Evolutionary conservation across 2,113 vertebrate genomes (phyloP).

Genomic region (Oreotragus oreotragus): DNA sequence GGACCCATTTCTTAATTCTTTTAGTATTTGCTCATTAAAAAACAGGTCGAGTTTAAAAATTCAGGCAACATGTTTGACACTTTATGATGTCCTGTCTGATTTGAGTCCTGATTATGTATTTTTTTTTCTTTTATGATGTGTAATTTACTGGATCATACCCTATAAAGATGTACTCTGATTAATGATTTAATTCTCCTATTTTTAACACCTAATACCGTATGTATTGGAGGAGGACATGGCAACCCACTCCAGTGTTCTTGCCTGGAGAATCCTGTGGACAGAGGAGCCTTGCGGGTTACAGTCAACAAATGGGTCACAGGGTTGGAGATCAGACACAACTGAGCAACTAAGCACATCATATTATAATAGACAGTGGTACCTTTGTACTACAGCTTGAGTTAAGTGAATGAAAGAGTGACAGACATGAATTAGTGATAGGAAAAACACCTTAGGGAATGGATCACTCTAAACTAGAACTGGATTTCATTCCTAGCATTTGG

Average conservation of each 20-base stretch:
- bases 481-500: not conserved
- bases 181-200: not conserved
- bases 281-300: not conserved
- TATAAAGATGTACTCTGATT: not conserved
- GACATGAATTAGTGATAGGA: not conserved
- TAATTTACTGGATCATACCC: not conserved
- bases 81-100: not conserved
- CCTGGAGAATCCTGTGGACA: not conserved
- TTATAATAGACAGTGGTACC: not conserved
- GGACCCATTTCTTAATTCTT: not conserved
- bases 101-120: not conserved
- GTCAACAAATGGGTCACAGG: not conserved
- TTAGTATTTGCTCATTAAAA: not conserved
- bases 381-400: not conserved
- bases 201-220: not conserved
- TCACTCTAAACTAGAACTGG: not conserved
- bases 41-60: not conserved
- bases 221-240: not conserved
- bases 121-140: not conserved
- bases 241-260: not conserved
- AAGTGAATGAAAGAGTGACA: not conserved
- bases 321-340: not conserved
- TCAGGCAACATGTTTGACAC: not conserved
- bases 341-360: not conserved
- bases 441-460: not conserved